Conservation (phyloP, 2,888 invertebrate genomes). For the Luperina testacea region DNA sequence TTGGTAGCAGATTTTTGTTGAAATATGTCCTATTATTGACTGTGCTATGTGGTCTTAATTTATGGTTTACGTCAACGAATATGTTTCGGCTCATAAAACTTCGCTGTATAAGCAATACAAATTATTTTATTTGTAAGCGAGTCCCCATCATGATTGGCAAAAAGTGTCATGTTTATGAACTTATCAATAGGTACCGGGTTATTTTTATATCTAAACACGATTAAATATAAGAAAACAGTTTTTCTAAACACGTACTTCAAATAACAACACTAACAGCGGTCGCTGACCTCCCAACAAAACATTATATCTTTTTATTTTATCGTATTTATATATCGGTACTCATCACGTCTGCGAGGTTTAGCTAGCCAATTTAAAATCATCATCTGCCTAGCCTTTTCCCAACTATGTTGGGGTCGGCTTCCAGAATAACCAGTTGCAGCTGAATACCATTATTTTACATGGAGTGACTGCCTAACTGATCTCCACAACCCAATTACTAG, state of each 20-base stretch:
- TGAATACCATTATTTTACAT: too few relatives aligned
- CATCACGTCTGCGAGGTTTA: neutral
- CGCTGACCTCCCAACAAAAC: neutral
- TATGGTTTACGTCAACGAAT: slow-evolving; percentile 24
- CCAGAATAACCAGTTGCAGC: too few relatives aligned
- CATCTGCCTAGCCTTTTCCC: too few relatives aligned
- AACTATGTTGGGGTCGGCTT: too few relatives aligned
- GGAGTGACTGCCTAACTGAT: too few relatives aligned
- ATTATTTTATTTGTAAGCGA: neutral
- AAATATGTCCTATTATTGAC: slow-evolving; percentile 24
- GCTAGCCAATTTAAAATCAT: neutral
- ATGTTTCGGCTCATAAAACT: slow-evolving; percentile 12
- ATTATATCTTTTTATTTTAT: neutral
- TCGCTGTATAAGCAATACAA: neutral
- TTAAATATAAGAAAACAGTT: neutral
- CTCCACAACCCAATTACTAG: too few relatives aligned
- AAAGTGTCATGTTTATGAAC: neutral
- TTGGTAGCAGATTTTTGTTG: slow-evolving; percentile 32
- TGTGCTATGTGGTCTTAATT: slow-evolving; percentile 13
- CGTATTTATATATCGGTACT: neutral
- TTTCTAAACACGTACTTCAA: neutral
- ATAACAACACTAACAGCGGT: neutral
- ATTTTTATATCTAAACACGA: neutral
- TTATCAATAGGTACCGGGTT: neutral
- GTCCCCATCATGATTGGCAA: neutral